These are phyloP conservation scores for Steinernema feltiae DNA, from an alignment of 1,140 invertebrate genomes.

Conservation along the genomic window DNA sequence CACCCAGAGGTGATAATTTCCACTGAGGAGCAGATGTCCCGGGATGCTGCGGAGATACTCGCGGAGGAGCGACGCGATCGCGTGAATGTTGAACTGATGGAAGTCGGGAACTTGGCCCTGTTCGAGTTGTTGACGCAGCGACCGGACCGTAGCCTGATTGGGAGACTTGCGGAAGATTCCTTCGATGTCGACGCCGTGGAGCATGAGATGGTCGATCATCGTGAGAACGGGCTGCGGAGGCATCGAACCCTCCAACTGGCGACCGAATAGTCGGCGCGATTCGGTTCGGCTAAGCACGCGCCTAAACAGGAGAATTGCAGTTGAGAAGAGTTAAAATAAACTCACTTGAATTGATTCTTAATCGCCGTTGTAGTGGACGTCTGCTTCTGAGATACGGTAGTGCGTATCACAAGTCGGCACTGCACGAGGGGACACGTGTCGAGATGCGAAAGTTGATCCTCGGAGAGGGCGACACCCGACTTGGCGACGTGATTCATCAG, in stretches of 20 bases:
- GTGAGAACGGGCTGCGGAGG: conserved; percentile 38
- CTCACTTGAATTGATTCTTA: conserved; percentile 32
- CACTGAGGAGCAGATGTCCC: conserved; percentile 31
- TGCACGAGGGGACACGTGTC: conserved; percentile 32
- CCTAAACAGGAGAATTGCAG: conserved; percentile 15
- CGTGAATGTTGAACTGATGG: conserved; percentile 40
- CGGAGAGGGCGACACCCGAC: conserved; percentile 17
- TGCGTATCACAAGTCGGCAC: conserved; percentile 23
- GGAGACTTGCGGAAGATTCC: conserved; percentile 41
- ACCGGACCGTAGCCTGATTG: conserved; percentile 35
- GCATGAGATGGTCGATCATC: conserved; percentile 37
- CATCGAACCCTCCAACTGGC: conserved; percentile 31
- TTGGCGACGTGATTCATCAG: conserved; percentile 33
- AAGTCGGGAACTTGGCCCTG: conserved; percentile 36
- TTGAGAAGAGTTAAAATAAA: background rate
- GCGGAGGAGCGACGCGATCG: conserved; percentile 36
- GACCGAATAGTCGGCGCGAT: conserved; percentile 30
- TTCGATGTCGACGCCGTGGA: conserved; percentile 31
- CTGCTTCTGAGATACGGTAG: conserved; percentile 13
- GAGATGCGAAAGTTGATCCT: conserved; percentile 12
- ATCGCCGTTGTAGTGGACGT: conserved; percentile 22
- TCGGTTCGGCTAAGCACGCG: conserved; percentile 31
- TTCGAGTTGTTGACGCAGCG: conserved; percentile 29
- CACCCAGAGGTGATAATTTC: conserved; percentile 38
- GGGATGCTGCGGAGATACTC: conserved; percentile 38